These are phyloP conservation scores for Acronicta psi DNA, from an alignment of 2,888 invertebrate species.

Conservation along the genomic window DNA sequence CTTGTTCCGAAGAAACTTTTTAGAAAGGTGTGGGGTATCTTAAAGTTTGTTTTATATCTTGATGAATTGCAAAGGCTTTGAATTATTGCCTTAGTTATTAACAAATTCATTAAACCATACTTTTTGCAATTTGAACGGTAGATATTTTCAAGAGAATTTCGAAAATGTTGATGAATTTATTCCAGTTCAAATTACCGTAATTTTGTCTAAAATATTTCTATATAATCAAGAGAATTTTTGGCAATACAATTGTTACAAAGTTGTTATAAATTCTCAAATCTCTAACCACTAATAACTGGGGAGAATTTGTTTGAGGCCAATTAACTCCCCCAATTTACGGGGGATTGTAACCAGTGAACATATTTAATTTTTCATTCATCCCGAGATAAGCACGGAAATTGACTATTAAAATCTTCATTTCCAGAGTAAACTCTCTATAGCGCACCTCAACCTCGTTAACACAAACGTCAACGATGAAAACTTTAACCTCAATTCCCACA, in stretches of 20 bases:
- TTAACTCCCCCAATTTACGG: slow-evolving; percentile 10
- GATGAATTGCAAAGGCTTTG: slow-evolving; percentile 29
- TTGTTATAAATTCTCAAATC: neutral
- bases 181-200: neutral
- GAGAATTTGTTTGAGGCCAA: neutral
- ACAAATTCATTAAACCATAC: slow-evolving; percentile 44
- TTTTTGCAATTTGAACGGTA: slow-evolving; percentile 21
- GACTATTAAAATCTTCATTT: slow-evolving; percentile 38
- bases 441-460: slow-evolving; percentile 44
- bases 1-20: slow-evolving; percentile 47
- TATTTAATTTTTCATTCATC: slow-evolving; percentile 24
- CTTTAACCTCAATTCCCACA: slow-evolving; percentile 45
- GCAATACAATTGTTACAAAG: too few relatives aligned
- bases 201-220: neutral
- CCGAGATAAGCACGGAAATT: slow-evolving; percentile 29
- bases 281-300: neutral
- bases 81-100: slow-evolving; percentile 37
- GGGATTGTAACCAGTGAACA: neutral
- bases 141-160: slow-evolving; percentile 10
- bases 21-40: slow-evolving; percentile 42
- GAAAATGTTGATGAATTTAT: slow-evolving; percentile 20
- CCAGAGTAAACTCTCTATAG: slow-evolving; percentile 35
- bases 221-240: neutral
- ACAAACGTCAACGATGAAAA: slow-evolving; percentile 44
- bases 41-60: slow-evolving; percentile 48